Evolutionary conservation across 2,797 vertebrate species (phyloP), one percentile per base, ranked within the genome.

Genomic region (Amblyopsis hoosieri): DNA sequence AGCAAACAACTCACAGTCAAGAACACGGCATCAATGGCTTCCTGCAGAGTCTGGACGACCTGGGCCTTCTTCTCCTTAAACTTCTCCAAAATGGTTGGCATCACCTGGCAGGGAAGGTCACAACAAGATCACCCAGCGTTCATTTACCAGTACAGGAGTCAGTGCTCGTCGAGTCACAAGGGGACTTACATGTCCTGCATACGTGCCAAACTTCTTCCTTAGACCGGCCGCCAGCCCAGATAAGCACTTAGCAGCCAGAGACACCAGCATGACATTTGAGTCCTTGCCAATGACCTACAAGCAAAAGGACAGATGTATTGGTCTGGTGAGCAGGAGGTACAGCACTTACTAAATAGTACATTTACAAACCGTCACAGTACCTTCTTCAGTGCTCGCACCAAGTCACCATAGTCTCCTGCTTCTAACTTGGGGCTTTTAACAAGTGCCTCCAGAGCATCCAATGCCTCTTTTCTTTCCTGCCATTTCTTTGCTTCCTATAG

Each of bases 21-120:
- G 81, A 96, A 96, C 66, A 94, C 90, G n/a, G 95, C 95, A 89
- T 96, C 95, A 48, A 96, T 94, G 8, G 95, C 93, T 76, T 96
- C 95, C 72, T 96, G 95, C 57, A 96, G 83, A 2, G 94, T 93
- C 85, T 95, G 95, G 0, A 96, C 95, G 29, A 96, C 95, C 64
- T 95, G 94, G 76, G 94, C 91, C 63, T 96, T 96, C 86, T 96
- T 96, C 81, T 96, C 95, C 76, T 96, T 96, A 69, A 96, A 96
- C 79, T 96, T 96, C 77, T 96, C 95, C 70, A 96, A 76, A 71
- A 96, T 92, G 23, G 95, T 94, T 82, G 95, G 94, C 82, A 95
- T 94, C 75, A 95, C 94, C 95, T 96, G 54, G 12, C 76, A 72
- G 80, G 61, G 7, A 8, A 72, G 29, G 58, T 1, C 48, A 45